These are phyloP conservation scores for Caerostris extrusa DNA, from an alignment of 1,140 invertebrate genomes.

Conservation along the genomic window DNA sequence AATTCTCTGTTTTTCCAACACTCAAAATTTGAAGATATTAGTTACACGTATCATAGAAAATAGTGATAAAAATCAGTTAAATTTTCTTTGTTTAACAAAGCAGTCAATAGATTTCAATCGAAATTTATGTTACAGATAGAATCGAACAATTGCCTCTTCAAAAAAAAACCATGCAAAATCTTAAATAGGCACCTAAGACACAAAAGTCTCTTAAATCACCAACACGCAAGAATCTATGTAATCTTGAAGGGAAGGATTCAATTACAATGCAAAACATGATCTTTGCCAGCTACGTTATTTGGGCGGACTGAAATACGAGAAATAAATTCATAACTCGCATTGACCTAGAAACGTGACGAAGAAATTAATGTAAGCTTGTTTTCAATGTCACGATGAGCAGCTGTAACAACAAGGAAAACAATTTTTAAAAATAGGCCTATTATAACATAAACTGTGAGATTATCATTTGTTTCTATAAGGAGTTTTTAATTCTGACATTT, in stretches of 20 bases:
- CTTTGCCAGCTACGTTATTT: neutral
- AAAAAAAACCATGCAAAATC: neutral
- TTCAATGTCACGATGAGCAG: neutral
- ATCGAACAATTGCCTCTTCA: neutral
- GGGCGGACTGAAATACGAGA: neutral
- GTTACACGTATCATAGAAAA: no score
- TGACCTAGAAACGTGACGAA: neutral
- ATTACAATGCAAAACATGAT: neutral
- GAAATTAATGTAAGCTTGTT: slow-evolving; percentile 3
- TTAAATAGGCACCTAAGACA: neutral
- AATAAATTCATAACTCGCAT: neutral
- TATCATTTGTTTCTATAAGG: neutral
- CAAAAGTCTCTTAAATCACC: neutral
- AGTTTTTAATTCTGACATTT: neutral
- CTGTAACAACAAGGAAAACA: neutral
- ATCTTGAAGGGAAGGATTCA: neutral
- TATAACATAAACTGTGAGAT: neutral
- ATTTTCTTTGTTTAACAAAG: no score
- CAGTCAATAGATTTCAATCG: neutral
- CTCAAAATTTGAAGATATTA: no score
- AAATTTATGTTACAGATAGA: neutral
- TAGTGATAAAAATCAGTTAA: no score
- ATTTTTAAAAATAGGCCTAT: neutral
- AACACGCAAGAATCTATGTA: neutral
- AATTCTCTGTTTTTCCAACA: no score